Evolutionary conservation across 2,888 invertebrate genomes (phyloP), one percentile per base, ranked within the genome.

Genomic region (Limnephilus auricula): DNA sequence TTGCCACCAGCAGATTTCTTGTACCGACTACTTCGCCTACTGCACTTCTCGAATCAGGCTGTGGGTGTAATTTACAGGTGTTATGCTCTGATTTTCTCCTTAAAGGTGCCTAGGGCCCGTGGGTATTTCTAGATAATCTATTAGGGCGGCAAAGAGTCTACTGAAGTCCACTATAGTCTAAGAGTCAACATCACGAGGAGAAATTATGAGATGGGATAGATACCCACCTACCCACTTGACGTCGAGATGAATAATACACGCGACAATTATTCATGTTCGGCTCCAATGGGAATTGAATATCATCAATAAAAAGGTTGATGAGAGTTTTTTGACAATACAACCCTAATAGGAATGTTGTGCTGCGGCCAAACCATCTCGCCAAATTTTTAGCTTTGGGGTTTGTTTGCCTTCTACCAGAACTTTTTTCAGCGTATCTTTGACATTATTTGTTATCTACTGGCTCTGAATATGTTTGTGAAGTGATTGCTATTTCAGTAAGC

Each of bases 61-160:
- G 25, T 32, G 82, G 82, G 34, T 25, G 25, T 82, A 82, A 34
- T 82, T 82, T 82, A 82, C 82, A 82, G 34, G 82, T 82, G 82
- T 34, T 82, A 82, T 34, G 34, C 15, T 18, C 80, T 80, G 80
- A 80, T 32, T 82, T 82, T 31, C 82, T 32, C 31, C 82, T 82
- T 82, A 82, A 31, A 31, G 18, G 82, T 31, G 82, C 82, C 34
- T 10, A 34, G 32, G 82, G 82, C 82, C 82, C 82, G 34, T 37
- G 25, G 82, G 25, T 65, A 65, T n/a, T 65, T 65, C 65, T 65
- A n/a, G 65, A 65, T 65, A 65, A 65, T 65, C 25, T 65, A 65
- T 65, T 65, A 25, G 65, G 65, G 65, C 65, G 65, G 65, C 65
- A n/a, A 25, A 65, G 25, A 65, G 65, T 65, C 65, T 65, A 65